These are phyloP conservation scores for Malacosoma neustria DNA, from an alignment of 2,888 invertebrate genomes.

Conservation along the genomic window DNA sequence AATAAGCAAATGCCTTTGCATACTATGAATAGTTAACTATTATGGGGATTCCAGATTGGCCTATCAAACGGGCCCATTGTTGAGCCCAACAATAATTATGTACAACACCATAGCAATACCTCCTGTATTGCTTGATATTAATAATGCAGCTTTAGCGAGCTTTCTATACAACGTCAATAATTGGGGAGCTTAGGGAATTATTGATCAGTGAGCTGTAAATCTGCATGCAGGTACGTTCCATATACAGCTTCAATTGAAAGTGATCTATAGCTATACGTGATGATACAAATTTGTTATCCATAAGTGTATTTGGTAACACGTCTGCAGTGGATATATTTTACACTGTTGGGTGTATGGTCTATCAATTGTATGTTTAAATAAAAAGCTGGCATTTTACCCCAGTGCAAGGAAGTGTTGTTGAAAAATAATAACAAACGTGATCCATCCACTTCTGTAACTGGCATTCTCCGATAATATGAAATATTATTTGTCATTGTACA, in stretches of 20 bases:
- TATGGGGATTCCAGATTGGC: not conserved
- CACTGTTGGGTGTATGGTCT: too few species aligned
- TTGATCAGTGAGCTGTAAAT: not conserved
- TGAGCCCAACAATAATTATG: not conserved
- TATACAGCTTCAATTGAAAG: constrained; percentile 5
- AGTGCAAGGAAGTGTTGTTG: too few species aligned
- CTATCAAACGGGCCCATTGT: constrained; percentile 7
- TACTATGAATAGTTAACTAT: not conserved
- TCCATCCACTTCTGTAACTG: too few species aligned
- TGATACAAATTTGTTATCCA: too few species aligned
- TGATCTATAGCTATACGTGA: too few species aligned
- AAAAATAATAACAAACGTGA: too few species aligned
- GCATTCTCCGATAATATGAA: too few species aligned
- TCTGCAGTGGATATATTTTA: too few species aligned
- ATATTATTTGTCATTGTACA: too few species aligned
- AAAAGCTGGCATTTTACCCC: too few species aligned
- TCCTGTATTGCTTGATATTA: not conserved
- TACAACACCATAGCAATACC: not conserved
- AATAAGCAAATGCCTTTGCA: not conserved
- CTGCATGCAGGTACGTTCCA: constrained; percentile 2
- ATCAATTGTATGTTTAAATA: too few species aligned
- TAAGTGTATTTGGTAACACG: too few species aligned
- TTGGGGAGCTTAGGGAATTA: constrained; percentile 22
- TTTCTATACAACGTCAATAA: constrained; percentile 29
- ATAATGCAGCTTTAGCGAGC: constrained; percentile 20